These are phyloP conservation scores for Percopsis transmontana DNA, from an alignment of 2,113 vertebrate species.

Conservation along the genomic window DNA sequence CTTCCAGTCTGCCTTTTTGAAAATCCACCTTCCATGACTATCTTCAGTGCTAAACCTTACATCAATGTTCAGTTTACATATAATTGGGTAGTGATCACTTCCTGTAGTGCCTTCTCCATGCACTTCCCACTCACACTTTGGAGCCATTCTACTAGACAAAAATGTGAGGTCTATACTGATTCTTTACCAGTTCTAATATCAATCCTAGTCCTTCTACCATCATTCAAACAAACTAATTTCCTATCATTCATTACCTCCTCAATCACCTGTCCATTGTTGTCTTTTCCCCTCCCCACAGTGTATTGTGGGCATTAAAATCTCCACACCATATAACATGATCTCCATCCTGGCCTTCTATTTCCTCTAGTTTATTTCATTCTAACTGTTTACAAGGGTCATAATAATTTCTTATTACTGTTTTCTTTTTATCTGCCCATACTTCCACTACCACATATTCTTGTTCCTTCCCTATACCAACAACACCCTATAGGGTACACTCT, in stretches of 20 bases:
- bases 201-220: background rate
- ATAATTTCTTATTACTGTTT: background rate
- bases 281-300: background rate
- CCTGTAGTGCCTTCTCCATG: background rate
- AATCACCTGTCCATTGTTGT: background rate
- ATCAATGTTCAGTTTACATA: background rate
- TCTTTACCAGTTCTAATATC: background rate
- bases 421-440: background rate
- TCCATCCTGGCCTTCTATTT: background rate
- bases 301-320: background rate
- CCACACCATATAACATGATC: background rate
- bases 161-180: slow-evolving; percentile 2
- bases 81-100: background rate
- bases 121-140: background rate
- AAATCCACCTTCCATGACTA: background rate
- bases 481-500: background rate
- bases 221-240: slow-evolving; percentile 1
- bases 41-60: background rate
- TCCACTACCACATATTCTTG: slow-evolving; percentile 7
- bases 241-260: background rate
- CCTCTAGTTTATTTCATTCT: background rate
- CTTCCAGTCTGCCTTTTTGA: background rate
- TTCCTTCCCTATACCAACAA: slow-evolving; percentile 1
- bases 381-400: slow-evolving; percentile 6
- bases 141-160: background rate